Evolutionary conservation across 1,140 invertebrate genomes (phyloP).

Genomic region (Agraylea sexmaculata): DNA sequence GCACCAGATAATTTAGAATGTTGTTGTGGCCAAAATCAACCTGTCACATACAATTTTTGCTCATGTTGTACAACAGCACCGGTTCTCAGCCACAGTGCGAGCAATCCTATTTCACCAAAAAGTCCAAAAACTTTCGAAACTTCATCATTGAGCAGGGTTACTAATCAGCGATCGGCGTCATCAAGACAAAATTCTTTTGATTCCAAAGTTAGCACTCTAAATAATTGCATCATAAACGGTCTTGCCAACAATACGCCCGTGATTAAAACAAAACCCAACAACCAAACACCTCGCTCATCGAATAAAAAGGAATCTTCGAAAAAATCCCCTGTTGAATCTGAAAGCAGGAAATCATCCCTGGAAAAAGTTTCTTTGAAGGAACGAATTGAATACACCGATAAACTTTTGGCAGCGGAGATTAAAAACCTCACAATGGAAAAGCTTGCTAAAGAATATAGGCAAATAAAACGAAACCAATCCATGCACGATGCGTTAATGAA

Average conservation of each 20-base stretch:
- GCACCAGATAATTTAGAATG: constrained; percentile 37
- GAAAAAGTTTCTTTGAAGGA: constrained; percentile 34
- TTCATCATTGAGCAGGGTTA: constrained; percentile 4
- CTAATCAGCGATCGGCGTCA: too few relatives aligned
- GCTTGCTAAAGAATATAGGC: constrained; percentile 18
- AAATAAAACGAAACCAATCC: constrained; percentile 18
- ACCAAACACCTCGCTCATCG: constrained; percentile 37
- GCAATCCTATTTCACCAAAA: too few relatives aligned
- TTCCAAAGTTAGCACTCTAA: constrained; percentile 10
- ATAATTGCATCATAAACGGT: constrained; percentile 19
- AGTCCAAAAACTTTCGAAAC: background rate
- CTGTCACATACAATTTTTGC: constrained; percentile 13
- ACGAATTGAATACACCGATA: constrained; percentile 39
- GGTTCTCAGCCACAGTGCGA: background rate
- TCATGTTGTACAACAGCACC: constrained; percentile 11
- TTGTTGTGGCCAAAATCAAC: constrained; percentile 23
- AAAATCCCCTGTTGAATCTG: constrained; percentile 28
- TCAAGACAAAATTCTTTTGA: constrained; percentile 35
- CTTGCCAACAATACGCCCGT: constrained; percentile 29
- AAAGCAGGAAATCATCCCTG: too few relatives aligned
- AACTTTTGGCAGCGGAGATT: constrained; percentile 38
- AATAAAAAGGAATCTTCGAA: constrained; percentile 36
- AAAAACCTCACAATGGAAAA: constrained; percentile 36
- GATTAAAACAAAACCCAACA: constrained; percentile 35
- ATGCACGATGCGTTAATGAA: constrained; percentile 21